phyloP scores from a whole-genome alignment of 2,797 vertebrate species.

The Pogonophryne albipinna region DNA sequence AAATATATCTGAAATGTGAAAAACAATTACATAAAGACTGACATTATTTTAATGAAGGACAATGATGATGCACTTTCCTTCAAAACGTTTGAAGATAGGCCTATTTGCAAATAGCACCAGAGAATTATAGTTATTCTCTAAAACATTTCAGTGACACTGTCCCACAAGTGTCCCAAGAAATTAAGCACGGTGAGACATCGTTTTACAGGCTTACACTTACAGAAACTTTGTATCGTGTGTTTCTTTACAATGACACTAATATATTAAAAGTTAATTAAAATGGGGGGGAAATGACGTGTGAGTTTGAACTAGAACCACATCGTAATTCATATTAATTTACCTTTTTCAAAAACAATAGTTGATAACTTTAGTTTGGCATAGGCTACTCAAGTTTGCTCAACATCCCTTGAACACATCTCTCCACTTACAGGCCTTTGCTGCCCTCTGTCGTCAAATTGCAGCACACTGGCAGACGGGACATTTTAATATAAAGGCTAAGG shows the following conservation, averaged over 20 bases:
- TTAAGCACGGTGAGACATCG: neutral
- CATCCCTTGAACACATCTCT: neutral
- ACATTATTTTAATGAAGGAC: neutral
- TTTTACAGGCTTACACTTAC: neutral
- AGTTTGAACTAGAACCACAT: neutral
- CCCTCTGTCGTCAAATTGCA: conserved; percentile 71
- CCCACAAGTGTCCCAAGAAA: neutral
- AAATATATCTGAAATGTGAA: neutral
- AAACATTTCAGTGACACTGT: neutral
- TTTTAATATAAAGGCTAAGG: no score
- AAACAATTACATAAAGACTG: neutral
- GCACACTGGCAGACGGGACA: neutral
- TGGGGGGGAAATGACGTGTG: no score
- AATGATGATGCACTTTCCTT: neutral
- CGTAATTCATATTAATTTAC: neutral
- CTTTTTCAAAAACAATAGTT: neutral
- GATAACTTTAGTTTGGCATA: conserved; percentile 1
- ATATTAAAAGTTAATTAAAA: no score
- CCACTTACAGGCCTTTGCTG: conserved; percentile 64
- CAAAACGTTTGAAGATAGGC: no score
- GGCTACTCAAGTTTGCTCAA: conserved; percentile 7
- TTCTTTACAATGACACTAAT: no score
- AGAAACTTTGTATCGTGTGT: neutral
- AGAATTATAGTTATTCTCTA: no score
- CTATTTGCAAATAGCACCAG: neutral